Evolutionary conservation across 1,140 invertebrate species (phyloP).

Genomic region (Onthophagus taurus): DNA sequence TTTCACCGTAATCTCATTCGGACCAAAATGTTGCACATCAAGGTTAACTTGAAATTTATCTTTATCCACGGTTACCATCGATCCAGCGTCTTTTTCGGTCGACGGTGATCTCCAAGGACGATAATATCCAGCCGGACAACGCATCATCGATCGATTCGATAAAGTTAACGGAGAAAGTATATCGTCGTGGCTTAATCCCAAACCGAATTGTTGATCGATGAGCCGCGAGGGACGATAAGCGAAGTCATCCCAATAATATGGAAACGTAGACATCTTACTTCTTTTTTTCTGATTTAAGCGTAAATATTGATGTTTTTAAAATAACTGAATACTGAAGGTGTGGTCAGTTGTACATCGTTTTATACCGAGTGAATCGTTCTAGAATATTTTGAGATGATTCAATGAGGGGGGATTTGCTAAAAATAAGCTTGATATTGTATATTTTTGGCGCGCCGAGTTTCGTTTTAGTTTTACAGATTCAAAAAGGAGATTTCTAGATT

Average conservation of each 20-base stretch:
- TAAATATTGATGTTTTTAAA: too few relatives aligned
- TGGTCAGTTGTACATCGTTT: too few relatives aligned
- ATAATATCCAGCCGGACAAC: not conserved
- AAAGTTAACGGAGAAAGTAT: slow-evolving; percentile 35
- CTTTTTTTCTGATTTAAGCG: too few relatives aligned
- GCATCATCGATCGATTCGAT: not conserved
- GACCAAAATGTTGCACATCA: slow-evolving; percentile 50
- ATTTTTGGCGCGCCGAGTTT: too few relatives aligned
- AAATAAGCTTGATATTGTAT: too few relatives aligned
- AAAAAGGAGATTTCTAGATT: too few relatives aligned
- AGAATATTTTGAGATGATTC: too few relatives aligned
- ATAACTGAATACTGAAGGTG: too few relatives aligned
- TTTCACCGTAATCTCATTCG: slow-evolving; percentile 52
- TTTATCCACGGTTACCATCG: slow-evolving; percentile 39
- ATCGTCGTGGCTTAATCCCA: slow-evolving; percentile 45
- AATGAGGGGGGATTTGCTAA: too few relatives aligned
- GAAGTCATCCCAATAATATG: slow-evolving; percentile 6
- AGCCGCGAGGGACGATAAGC: slow-evolving; percentile 39
- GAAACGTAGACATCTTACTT: slow-evolving; percentile 6
- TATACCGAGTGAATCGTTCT: too few relatives aligned
- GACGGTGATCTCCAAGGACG: slow-evolving; percentile 3
- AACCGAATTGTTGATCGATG: slow-evolving; percentile 50
- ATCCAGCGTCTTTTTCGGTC: slow-evolving; percentile 28
- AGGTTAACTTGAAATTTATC: slow-evolving; percentile 32
- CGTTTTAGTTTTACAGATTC: too few relatives aligned